Conservation (phyloP, 2,797 vertebrate genomes). For the Synaphobranchus kaupii region DNA sequence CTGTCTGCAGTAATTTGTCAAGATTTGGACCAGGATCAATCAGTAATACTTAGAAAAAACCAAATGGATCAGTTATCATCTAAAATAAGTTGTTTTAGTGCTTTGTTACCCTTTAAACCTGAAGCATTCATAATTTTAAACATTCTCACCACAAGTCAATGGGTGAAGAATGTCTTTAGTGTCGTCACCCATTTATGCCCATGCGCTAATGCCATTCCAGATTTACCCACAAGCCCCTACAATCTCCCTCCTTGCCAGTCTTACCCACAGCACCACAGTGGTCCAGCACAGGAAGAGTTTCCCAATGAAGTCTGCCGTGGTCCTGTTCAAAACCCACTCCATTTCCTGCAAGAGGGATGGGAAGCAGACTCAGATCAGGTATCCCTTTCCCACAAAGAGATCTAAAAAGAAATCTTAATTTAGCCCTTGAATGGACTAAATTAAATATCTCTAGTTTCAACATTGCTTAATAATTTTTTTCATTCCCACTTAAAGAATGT, state of each 20-base stretch:
- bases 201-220: not conserved
- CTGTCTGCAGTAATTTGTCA: too few relatives aligned
- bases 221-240: not conserved
- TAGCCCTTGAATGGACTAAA: not conserved
- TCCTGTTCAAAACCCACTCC: conserved; percentile 73
- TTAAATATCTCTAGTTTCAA: not conserved
- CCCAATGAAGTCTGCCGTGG: conserved; percentile 61
- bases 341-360: conserved; percentile 57
- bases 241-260: conserved; percentile 46
- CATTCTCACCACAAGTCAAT: not conserved
- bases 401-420: not conserved
- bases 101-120: not conserved
- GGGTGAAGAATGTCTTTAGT: not conserved
- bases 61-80: too few relatives aligned
- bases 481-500: not conserved
- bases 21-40: too few relatives aligned
- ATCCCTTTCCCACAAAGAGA: not conserved
- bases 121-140: not conserved
- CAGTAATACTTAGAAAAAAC: too few relatives aligned
- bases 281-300: conserved; percentile 73
- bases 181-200: not conserved
- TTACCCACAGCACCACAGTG: conserved; percentile 78
- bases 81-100: too few relatives aligned
- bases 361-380: not conserved
- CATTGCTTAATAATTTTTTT: not conserved